phyloP scores from a whole-genome alignment of 1,140 invertebrate species.

The Ladona fulva region DNA sequence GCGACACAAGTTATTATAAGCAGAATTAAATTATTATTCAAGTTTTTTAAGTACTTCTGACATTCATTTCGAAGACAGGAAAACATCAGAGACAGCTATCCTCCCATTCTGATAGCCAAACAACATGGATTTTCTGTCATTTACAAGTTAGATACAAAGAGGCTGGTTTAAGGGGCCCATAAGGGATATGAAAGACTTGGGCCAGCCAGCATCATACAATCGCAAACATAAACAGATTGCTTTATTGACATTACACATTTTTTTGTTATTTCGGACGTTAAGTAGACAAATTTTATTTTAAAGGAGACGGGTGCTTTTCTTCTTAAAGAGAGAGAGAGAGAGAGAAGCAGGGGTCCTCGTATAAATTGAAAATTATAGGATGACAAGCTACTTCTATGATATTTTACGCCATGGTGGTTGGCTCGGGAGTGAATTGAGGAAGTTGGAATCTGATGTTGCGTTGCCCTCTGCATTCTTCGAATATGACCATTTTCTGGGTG shows the following conservation, averaged over 20 bases:
- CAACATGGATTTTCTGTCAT: not conserved
- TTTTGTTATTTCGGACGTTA: not conserved
- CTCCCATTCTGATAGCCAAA: not conserved
- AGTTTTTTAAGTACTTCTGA: not conserved
- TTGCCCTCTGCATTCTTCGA: not conserved
- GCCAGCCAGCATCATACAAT: not conserved
- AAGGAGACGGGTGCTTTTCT: too few species aligned
- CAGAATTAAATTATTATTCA: conserved; percentile 8
- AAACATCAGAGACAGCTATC: not conserved
- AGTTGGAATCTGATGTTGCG: not conserved
- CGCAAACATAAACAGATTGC: not conserved
- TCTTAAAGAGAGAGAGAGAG: too few species aligned
- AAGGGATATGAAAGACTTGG: conserved; percentile 9
- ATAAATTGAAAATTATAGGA: not conserved
- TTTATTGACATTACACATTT: not conserved
- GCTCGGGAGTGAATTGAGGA: not conserved
- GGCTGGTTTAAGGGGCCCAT: not conserved
- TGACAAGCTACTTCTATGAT: not conserved
- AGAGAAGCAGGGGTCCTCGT: too few species aligned
- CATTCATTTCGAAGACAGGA: conserved; percentile 1
- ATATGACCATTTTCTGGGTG: not conserved
- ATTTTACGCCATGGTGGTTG: not conserved
- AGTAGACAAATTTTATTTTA: too few species aligned
- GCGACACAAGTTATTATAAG: conserved; percentile 9
- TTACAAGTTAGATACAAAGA: not conserved